Base-by-base conservation (phyloP, 2,797 vertebrate genomes). In the Gymnocypris eckloni region DNA sequence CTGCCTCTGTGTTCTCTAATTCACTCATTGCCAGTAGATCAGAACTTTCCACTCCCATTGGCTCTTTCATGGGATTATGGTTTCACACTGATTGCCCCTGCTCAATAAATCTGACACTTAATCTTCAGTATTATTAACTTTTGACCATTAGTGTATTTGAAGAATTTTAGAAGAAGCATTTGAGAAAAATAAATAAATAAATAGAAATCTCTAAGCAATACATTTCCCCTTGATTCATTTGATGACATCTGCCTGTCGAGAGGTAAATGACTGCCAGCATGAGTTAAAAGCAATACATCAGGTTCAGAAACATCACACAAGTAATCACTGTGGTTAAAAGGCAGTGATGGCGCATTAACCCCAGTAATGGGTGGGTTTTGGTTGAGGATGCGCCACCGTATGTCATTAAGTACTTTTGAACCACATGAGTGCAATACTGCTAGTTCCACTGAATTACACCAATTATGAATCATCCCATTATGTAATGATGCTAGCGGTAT, bases 321-420 rank as follows among this genome's bases (percentile, higher is more conserved):
- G 54, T 83, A 84, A 89, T 83, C 76, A 80, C 72, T 77, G 70
- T 66, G 71, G 84, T 73, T 84, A 87, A 71, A 54, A 54, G 70
- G 28, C 84, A 52, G 71, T 84, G 84, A 84, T 78, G 84, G 67
- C 3, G 20, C 85, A 82, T 88, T 64, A 88, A 84, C 73, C 81
- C 54, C 86, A 73, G 43, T 88, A 83, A 64, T 85, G 85, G 83
- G 37, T 45, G 43, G 66, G 41, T 70, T 67, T 84, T 81, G 79
- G 78, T 85, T 25, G 79, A 69, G 79, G 67, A 84, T 84, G 83
- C 78, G 33, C 59, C 77, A 79, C 73, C 69, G 48, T 86, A 75
- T 86, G 61, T 86, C 69, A 84, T 87, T 72, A 87, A 75, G 72
- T 56, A 50, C 73, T 64, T 84, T 79, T 67, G 54, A 84, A 66